Percentiles rank a stretch among this genome's conserved stretches.
These are phyloP conservation scores for Mnemiopsis leidyi DNA, from an alignment of 37 sponge, comb jelly and placozoan genomes.

Conservation along the genomic window DNA sequence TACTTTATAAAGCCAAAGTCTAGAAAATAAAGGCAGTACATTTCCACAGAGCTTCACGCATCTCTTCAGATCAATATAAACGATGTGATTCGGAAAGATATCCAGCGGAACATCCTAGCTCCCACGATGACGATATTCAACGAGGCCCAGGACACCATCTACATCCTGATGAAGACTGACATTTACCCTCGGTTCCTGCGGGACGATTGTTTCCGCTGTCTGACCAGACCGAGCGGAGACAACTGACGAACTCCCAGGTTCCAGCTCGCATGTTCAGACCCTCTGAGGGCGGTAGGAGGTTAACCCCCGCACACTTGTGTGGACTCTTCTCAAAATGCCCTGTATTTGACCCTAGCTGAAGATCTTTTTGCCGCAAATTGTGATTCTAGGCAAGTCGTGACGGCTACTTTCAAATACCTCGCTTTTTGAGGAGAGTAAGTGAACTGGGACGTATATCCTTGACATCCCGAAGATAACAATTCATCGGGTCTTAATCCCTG, in stretches of 20 bases:
- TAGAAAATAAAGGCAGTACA: too few species aligned
- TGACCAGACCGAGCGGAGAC: not conserved
- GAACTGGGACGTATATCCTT: too few species aligned
- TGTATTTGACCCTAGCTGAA: not conserved
- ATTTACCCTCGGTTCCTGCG: slow-evolving; percentile 81
- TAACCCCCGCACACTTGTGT: not conserved
- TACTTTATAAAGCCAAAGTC: too few species aligned
- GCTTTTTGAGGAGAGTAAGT: not conserved
- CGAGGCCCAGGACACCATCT: slow-evolving; percentile 75
- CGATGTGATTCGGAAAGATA: slow-evolving; percentile 57
- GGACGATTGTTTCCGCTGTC: not conserved
- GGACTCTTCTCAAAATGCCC: not conserved
- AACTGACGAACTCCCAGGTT: not conserved
- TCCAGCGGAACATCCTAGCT: not conserved
- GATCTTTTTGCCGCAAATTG: not conserved
- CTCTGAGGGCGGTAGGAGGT: not conserved
- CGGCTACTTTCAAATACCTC: not conserved
- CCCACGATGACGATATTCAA: slow-evolving; percentile 59
- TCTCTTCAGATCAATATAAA: slow-evolving; percentile 51
- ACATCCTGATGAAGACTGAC: slow-evolving; percentile 84
- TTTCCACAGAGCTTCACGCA: too few species aligned
- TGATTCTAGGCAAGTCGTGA: not conserved
- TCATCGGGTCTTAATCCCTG: not conserved
- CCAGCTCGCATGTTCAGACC: not conserved
- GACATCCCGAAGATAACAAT: too few species aligned